Conservation (phyloP, 2,888 invertebrate species). For the Xestia ashworthii region DNA sequence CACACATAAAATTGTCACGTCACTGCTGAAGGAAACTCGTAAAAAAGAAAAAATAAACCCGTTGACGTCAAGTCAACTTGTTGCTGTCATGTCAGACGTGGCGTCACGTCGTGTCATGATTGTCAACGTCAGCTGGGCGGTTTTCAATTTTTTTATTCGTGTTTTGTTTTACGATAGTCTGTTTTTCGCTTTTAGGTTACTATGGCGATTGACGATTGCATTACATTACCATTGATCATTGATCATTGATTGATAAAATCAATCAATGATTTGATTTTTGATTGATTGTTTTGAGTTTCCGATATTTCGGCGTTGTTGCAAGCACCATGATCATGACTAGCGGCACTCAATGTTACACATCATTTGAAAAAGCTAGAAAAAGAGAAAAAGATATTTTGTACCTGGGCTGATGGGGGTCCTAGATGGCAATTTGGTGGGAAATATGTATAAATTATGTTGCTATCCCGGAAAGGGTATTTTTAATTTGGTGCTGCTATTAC, state of each 20-base stretch:
- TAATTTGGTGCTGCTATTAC: not conserved
- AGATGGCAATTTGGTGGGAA: slow-evolving; percentile 87
- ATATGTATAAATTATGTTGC: slow-evolving; percentile 17
- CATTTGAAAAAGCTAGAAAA: slow-evolving; percentile 96
- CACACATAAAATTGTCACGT: slow-evolving; percentile 59
- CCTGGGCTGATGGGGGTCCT: slow-evolving; percentile 79
- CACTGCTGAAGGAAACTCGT: slow-evolving; percentile 49
- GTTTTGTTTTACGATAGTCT: slow-evolving; percentile 28
- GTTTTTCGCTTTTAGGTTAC: not conserved
- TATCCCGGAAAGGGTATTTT: not conserved
- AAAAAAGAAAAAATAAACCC: slow-evolving; percentile 62
- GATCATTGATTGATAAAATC: too few relatives aligned
- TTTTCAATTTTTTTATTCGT: slow-evolving; percentile 28
- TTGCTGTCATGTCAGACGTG: slow-evolving; percentile 56
- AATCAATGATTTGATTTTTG: too few relatives aligned
- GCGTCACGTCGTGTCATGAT: slow-evolving; percentile 42
- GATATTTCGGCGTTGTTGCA: too few relatives aligned
- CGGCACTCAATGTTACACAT: slow-evolving; percentile 96
- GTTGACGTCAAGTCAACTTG: slow-evolving; percentile 61
- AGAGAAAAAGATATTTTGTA: slow-evolving; percentile 92
- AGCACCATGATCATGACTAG: too few relatives aligned
- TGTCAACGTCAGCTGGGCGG: slow-evolving; percentile 38
- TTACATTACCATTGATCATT: too few relatives aligned
- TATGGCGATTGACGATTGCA: not conserved
- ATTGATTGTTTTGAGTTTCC: too few relatives aligned